A percentile compares a stretch with the other conserved stretches of the same genome.
Conservation (phyloP, 2,797 vertebrate species). For the Benthosema pterotum region DNA sequence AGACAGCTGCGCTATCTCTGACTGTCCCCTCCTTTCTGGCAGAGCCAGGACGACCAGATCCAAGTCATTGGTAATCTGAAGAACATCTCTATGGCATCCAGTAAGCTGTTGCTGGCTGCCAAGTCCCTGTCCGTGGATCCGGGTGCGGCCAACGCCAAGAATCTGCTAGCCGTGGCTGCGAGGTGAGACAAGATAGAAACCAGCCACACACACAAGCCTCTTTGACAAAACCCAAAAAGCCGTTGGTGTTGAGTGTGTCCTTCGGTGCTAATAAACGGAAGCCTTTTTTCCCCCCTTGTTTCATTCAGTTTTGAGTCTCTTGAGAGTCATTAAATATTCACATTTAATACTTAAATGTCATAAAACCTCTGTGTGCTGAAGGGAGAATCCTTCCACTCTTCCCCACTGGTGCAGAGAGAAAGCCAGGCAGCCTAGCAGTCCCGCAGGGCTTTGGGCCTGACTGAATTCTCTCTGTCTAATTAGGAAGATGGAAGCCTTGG, state of each 20-base stretch:
- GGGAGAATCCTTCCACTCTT: constrained; percentile 41
- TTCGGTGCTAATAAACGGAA: constrained; percentile 6
- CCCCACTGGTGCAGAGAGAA: constrained; percentile 55
- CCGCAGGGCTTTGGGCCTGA: constrained; percentile 74
- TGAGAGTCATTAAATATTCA: constrained; percentile 12
- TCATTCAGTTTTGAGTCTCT: constrained; percentile 6
- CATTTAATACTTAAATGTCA: constrained; percentile 22
- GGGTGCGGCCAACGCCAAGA: constrained; percentile 98
- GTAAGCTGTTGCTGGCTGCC: constrained; percentile 95
- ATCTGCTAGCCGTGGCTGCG: constrained; percentile 95
- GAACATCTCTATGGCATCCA: constrained; percentile 99
- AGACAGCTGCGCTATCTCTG: constrained; percentile 13
- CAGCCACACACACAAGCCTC: constrained; percentile 21
- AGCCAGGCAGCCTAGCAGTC: constrained; percentile 67
- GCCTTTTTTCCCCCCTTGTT: background rate
- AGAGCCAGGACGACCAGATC: constrained; percentile 98
- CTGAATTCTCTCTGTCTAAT: constrained; percentile 81
- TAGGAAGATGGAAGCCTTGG: constrained; percentile 76
- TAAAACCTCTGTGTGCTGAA: constrained; percentile 39
- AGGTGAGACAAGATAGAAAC: constrained; percentile 80
- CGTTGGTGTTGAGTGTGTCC: constrained; percentile 1
- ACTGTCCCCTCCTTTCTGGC: constrained; percentile 17
- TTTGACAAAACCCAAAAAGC: background rate
- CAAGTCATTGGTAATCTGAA: constrained; percentile 98
- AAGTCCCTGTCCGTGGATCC: constrained; percentile 98